A percentile compares a stretch with the other conserved stretches of the same genome.
These are phyloP conservation scores for Ypsolopha scabrella DNA, from an alignment of 2,888 invertebrate genomes.

Conservation along the genomic window DNA sequence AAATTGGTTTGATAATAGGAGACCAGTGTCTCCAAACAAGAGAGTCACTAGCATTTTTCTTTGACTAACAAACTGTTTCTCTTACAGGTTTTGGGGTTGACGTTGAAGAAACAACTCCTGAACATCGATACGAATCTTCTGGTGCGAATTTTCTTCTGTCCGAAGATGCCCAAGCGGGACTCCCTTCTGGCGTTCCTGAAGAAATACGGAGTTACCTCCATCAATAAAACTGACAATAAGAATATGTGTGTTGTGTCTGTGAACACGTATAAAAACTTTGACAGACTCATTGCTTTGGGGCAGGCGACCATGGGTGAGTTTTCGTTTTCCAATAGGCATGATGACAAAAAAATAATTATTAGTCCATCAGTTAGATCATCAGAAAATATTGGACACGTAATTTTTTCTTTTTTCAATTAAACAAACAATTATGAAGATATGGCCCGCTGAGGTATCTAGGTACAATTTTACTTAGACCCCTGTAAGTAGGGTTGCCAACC, in stretches of 20 bases:
- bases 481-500: too few relatives aligned
- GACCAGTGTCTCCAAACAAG: not conserved
- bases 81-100: slow-evolving; percentile 20
- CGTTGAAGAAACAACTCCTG: slow-evolving; percentile 23
- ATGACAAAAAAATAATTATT: too few relatives aligned
- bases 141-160: slow-evolving; percentile 19
- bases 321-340: too few relatives aligned
- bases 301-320: slow-evolving; percentile 17
- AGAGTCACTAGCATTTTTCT: not conserved
- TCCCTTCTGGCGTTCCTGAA: slow-evolving; percentile 18
- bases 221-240: slow-evolving; percentile 18
- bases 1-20: too few relatives aligned
- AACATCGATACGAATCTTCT: slow-evolving; percentile 16
- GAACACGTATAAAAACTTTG: slow-evolving; percentile 17
- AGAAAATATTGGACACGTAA: too few relatives aligned
- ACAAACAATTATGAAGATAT: too few relatives aligned
- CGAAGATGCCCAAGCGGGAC: slow-evolving; percentile 8
- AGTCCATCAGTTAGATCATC: too few relatives aligned
- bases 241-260: slow-evolving; percentile 17
- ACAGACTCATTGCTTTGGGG: slow-evolving; percentile 16
- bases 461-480: too few relatives aligned
- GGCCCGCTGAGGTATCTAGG: too few relatives aligned
- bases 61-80: not conserved
- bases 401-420: too few relatives aligned
- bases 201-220: slow-evolving; percentile 16